Evolutionary conservation across 2,113 vertebrate species (phyloP), one percentile per base, ranked within the genome.

Genomic region (Salvator merianae): DNA sequence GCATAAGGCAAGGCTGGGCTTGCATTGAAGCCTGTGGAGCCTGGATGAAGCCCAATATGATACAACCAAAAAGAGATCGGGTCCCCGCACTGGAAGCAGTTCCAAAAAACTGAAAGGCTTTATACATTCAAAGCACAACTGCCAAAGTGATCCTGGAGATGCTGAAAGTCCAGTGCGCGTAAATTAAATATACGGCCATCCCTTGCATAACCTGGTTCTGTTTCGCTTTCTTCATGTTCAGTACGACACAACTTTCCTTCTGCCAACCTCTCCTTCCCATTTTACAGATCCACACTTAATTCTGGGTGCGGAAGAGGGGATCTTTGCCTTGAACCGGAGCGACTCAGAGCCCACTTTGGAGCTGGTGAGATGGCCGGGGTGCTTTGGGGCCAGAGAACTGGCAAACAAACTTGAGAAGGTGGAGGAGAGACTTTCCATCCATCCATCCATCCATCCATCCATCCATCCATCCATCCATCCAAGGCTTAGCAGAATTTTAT

Each of bases 301-400:
- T 82, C 94, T 98, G 84, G 97, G 96, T 4, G 96, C 97, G 0
- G 98, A 98, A 55, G 97, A 98, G 81, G 98, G 98, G 1, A 98
- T 98, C 86, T 98, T 97, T 91, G 97, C 96, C 70, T 85, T 98
- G 86, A 98, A 98, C 92, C 94, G 97, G 55, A 97, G 91, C 24
- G 93, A 98, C 20, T 70, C 95, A 0, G 97, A 98, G 79, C 96
- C 97, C 76, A 97, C 97, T 0, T 94, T 98, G 91, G 98, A 98
- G 86, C 96, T 98, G 97, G 98, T 98, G 93, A 85, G 91, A n/a
- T 0, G 5, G 34, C 55, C 2, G 1, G 43, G 65, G 28, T 14
- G 24, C 65, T 30, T 7, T 26, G 32, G 24, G 32, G 50, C 5
- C 10, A 8, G 6, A 28, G 24, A 6, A 22, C 43, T 32, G 14